Conservation (phyloP, 2,113 vertebrate genomes). For the Pelmatolapia mariae region DNA sequence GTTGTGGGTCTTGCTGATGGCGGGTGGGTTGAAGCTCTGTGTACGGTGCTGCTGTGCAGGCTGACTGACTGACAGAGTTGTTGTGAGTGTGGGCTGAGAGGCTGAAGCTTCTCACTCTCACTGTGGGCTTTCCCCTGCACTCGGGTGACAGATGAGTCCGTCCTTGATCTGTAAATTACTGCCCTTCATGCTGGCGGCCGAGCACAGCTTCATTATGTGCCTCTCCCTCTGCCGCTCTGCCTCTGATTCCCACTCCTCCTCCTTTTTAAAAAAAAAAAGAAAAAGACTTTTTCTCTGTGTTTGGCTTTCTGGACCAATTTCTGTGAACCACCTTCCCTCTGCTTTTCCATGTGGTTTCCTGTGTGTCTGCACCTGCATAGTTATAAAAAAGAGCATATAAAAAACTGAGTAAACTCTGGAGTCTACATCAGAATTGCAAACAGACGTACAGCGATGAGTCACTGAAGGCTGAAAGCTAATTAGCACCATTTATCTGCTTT, state of each 20-base stretch:
- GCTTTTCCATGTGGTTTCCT: neutral
- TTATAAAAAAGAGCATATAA: neutral
- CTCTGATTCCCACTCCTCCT: neutral
- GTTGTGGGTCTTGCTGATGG: neutral
- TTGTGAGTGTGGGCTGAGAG: neutral
- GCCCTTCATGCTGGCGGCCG: conserved; percentile 6
- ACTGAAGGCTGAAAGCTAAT: neutral
- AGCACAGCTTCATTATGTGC: conserved; percentile 18
- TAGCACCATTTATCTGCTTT: neutral
- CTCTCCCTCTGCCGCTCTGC: neutral
- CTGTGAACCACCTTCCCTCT: neutral
- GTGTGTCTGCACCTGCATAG: neutral
- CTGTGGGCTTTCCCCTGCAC: conserved; percentile 7
- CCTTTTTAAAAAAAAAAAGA: neutral
- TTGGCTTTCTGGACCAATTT: neutral
- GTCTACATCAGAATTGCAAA: neutral
- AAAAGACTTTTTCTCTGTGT: neutral
- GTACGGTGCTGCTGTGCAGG: neutral
- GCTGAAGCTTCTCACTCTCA: neutral
- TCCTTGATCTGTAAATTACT: conserved; percentile 38
- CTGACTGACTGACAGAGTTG: neutral
- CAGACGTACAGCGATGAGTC: neutral
- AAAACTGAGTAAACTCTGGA: neutral
- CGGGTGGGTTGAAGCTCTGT: neutral
- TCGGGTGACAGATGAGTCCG: neutral